Evolutionary conservation across 2,113 vertebrate species (phyloP).

Genomic region (Thalassoma bifasciatum): DNA sequence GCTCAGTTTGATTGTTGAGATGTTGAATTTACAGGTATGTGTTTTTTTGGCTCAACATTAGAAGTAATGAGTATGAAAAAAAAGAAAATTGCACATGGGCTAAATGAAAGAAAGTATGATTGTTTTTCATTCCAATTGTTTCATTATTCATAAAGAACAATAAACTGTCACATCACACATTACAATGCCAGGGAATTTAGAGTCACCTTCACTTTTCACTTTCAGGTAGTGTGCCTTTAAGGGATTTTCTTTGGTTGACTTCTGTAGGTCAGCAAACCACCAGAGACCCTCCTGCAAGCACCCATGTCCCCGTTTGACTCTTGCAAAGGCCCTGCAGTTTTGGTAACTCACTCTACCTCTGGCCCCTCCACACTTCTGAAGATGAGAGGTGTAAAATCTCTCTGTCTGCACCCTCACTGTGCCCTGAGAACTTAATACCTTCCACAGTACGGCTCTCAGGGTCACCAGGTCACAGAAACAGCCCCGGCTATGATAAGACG

Average conservation of each 20-base stretch:
- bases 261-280: background rate
- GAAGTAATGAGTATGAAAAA: too few relatives aligned
- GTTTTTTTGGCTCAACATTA: too few relatives aligned
- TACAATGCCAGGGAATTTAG: too few relatives aligned
- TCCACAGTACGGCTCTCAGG: conserved; percentile 23
- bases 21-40: too few relatives aligned
- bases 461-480: conserved; percentile 30
- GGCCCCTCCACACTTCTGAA: conserved; percentile 14
- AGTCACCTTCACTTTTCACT: background rate
- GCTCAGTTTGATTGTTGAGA: too few relatives aligned
- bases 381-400: conserved; percentile 29
- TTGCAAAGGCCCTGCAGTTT: background rate
- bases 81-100: too few relatives aligned
- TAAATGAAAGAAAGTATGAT: too few relatives aligned
- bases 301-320: background rate
- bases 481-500: conserved; percentile 36
- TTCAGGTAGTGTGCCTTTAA: background rate
- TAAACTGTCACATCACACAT: too few relatives aligned
- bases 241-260: background rate
- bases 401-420: background rate
- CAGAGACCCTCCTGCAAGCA: background rate
- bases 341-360: conserved; percentile 3
- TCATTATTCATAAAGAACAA: too few relatives aligned
- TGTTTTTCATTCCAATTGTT: too few relatives aligned
- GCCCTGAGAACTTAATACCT: conserved; percentile 35